Conservation (phyloP, 2,888 invertebrate genomes). For the Zootermopsis nevadensis region DNA sequence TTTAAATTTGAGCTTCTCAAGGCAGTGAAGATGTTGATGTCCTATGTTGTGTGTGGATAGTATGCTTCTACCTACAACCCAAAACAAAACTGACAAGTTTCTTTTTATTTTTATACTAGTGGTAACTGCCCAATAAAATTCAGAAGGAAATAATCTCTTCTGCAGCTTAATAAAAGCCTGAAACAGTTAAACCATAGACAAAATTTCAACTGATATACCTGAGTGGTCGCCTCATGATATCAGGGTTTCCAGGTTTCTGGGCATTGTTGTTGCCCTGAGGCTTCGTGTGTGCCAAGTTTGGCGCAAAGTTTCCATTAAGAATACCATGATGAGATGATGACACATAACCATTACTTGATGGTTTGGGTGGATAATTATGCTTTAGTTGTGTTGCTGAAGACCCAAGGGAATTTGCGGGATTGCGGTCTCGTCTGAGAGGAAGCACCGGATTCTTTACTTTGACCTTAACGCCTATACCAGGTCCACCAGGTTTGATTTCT, state of each 20-base stretch:
- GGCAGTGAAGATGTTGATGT: too few species aligned
- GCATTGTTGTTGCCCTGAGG: slow-evolving; percentile 65
- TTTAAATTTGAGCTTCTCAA: too few species aligned
- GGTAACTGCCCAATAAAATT: too few species aligned
- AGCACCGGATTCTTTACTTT: slow-evolving; percentile 65
- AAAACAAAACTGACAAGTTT: too few species aligned
- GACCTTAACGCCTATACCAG: slow-evolving; percentile 88
- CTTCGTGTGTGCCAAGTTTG: slow-evolving; percentile 64
- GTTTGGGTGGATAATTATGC: slow-evolving; percentile 51
- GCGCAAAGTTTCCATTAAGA: slow-evolving; percentile 57
- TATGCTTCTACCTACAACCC: too few species aligned
- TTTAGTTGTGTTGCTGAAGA: slow-evolving; percentile 16
- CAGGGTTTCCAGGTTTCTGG: slow-evolving; percentile 62
- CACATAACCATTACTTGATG: slow-evolving; percentile 58
- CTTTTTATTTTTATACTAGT: too few species aligned
- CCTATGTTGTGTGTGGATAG: too few species aligned
- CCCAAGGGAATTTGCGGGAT: slow-evolving; percentile 45
- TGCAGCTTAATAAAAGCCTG: too few species aligned
- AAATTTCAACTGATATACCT: slow-evolving; percentile 65
- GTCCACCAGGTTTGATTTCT: slow-evolving; percentile 92
- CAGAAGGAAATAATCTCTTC: too few species aligned
- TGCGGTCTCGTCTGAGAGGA: slow-evolving; percentile 44
- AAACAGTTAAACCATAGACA: too few species aligned
- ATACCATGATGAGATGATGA: slow-evolving; percentile 57
- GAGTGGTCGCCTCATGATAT: slow-evolving; percentile 79